Evolutionary conservation across 2,797 vertebrate species (phyloP).

Genomic region (Epinephelus malabaricus): DNA sequence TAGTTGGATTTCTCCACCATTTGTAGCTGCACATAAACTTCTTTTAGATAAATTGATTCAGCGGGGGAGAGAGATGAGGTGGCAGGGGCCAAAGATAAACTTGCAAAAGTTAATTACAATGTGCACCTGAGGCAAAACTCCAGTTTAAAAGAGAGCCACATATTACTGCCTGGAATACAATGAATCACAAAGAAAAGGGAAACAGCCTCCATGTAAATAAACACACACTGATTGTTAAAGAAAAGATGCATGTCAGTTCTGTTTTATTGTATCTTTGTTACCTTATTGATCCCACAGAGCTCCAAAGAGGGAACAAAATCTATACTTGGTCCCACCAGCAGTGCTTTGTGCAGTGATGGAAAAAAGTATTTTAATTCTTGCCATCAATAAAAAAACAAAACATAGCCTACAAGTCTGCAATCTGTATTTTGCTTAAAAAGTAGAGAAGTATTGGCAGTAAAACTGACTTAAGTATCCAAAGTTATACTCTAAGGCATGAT

Average conservation of each 20-base stretch:
- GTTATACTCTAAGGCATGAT: too few relatives aligned
- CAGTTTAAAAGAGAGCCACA: neutral
- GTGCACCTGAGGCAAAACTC: constrained; percentile 11
- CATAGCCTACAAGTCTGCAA: too few relatives aligned
- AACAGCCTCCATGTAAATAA: neutral
- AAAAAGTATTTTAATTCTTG: too few relatives aligned
- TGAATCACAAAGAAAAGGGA: neutral
- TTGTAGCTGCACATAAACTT: neutral
- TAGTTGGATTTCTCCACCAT: neutral
- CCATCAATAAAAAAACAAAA: too few relatives aligned
- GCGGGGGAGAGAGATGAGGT: neutral
- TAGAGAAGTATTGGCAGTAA: too few relatives aligned
- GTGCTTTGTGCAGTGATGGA: too few relatives aligned
- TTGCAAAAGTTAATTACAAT: constrained; percentile 39
- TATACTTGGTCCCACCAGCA: too few relatives aligned
- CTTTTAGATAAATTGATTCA: neutral
- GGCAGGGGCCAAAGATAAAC: constrained; percentile 41
- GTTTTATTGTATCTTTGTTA: neutral
- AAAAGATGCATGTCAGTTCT: neutral
- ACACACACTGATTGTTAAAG: neutral
- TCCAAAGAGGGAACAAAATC: too few relatives aligned
- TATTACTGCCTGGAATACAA: constrained; percentile 1
- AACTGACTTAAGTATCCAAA: too few relatives aligned
- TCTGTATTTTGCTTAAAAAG: too few relatives aligned
- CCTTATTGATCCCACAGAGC: too few relatives aligned